phyloP scores from a whole-genome alignment of 2,113 vertebrate species.

The Amazona vittata region DNA sequence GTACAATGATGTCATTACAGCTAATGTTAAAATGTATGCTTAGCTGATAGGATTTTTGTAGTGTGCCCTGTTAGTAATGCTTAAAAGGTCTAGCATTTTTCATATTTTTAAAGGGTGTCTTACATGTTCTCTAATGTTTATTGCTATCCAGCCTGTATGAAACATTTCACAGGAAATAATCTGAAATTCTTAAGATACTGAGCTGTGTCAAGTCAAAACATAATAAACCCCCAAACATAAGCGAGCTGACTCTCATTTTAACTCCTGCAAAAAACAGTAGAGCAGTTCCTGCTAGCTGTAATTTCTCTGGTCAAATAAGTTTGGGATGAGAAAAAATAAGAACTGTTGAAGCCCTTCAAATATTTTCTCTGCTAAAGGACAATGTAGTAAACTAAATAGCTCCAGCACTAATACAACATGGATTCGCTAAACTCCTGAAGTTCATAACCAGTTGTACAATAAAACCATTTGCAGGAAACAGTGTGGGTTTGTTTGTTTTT shows the following conservation, averaged over 20 bases:
- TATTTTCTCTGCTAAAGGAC: background rate
- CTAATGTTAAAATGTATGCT: background rate
- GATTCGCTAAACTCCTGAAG: background rate
- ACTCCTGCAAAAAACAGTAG: background rate
- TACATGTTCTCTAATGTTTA: background rate
- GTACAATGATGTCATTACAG: background rate
- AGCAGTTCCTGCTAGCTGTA: background rate
- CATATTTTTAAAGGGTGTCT: background rate
- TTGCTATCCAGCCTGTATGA: background rate
- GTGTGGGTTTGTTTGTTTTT: background rate
- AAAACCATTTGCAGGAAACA: background rate
- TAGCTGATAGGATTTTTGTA: background rate
- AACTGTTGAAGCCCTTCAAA: background rate
- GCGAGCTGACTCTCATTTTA: background rate
- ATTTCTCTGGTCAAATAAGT: background rate
- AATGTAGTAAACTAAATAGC: background rate
- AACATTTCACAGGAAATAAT: background rate
- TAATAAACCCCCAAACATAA: background rate
- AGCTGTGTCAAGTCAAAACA: background rate
- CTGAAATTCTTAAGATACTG: background rate
- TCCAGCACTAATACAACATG: background rate
- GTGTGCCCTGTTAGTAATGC: background rate
- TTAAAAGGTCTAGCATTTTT: background rate
- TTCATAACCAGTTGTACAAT: background rate
- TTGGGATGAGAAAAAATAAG: background rate